phyloP scores from a whole-genome alignment of 1,140 invertebrate genomes.

The Thereuonema tuberculata region DNA sequence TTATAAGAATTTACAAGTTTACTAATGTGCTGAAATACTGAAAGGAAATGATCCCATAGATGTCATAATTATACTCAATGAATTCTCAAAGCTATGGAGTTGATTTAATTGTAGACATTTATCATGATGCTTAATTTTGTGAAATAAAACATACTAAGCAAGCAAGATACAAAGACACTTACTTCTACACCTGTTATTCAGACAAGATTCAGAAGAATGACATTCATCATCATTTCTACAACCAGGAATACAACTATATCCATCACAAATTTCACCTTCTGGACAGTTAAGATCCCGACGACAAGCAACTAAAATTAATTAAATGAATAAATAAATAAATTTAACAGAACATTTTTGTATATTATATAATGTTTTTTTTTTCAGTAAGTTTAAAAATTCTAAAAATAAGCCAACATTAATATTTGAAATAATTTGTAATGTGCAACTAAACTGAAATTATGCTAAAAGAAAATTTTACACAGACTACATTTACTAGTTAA shows the following conservation, averaged over 20 bases:
- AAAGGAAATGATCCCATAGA: too few species aligned
- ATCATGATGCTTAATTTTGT: too few species aligned
- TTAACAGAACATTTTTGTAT: not conserved
- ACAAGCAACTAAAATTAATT: slow-evolving; percentile 32
- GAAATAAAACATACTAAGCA: not conserved
- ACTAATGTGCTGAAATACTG: too few species aligned
- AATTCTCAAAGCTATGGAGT: too few species aligned
- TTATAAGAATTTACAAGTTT: too few species aligned
- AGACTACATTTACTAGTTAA: too few species aligned
- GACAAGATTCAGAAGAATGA: slow-evolving; percentile 44
- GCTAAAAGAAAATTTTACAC: not conserved
- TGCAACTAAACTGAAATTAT: too few species aligned
- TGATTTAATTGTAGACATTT: too few species aligned
- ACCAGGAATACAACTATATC: slow-evolving; percentile 55
- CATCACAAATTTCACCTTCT: slow-evolving; percentile 67
- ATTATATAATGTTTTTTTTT: not conserved
- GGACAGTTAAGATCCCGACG: slow-evolving; percentile 62
- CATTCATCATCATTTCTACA: slow-evolving; percentile 66
- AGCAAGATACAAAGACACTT: not conserved
- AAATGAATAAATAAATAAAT: not conserved
- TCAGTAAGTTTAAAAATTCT: not conserved
- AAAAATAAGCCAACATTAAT: too few species aligned
- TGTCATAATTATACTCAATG: too few species aligned
- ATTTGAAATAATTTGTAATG: too few species aligned
- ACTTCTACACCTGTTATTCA: slow-evolving; percentile 53